Evolutionary conservation across 2,113 vertebrate genomes (phyloP).

Genomic region (Calidris pygmaea): DNA sequence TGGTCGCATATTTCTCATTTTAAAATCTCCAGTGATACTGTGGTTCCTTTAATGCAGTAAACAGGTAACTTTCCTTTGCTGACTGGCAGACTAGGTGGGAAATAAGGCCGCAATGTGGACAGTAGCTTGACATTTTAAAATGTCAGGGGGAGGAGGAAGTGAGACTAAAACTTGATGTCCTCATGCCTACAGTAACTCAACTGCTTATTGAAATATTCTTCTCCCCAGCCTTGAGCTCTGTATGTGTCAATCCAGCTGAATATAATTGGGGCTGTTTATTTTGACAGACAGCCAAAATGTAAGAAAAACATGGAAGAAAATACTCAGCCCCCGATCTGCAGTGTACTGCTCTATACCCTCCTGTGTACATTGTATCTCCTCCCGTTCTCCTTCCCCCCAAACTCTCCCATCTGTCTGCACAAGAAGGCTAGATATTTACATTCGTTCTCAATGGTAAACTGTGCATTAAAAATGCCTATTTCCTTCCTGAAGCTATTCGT

Average conservation of each 20-base stretch:
- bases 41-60: not conserved
- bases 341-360: not conserved
- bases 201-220: conserved; percentile 29
- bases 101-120: not conserved
- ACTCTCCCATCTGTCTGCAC: not conserved
- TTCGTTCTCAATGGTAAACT: not conserved
- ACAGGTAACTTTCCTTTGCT: not conserved
- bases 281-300: conserved; percentile 11
- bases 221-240: not conserved
- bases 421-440: not conserved
- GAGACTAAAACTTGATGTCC: conserved; percentile 3
- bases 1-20: not conserved
- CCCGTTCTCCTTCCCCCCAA: not conserved
- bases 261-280: conserved; percentile 49
- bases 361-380: not conserved
- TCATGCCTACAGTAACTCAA: conserved; percentile 18
- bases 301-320: not conserved
- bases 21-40: not conserved
- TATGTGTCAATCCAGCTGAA: conserved; percentile 46
- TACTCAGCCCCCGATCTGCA: not conserved
- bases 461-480: not conserved
- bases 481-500: conserved; percentile 27
- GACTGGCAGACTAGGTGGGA: not conserved
- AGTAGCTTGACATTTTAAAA: conserved; percentile 48
- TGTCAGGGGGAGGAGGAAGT: conserved; percentile 12